These are phyloP conservation scores for Lacerta bilineata DNA, from an alignment of 2,797 vertebrate species.

Conservation along the genomic window DNA sequence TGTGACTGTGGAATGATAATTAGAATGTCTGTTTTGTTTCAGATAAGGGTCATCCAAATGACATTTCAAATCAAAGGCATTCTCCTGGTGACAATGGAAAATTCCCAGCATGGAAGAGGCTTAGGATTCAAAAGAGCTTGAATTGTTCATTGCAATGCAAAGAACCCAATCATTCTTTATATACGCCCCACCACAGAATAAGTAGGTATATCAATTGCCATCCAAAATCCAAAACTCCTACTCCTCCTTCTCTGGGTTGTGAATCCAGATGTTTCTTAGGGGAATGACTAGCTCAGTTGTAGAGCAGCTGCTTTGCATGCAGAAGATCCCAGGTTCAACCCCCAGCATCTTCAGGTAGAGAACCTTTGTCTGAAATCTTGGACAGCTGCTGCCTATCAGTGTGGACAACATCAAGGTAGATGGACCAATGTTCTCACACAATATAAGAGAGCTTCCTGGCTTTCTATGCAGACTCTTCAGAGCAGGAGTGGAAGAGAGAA, in stretches of 20 bases:
- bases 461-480: too few species aligned
- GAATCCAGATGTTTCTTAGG: neutral
- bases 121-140: neutral
- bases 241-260: neutral
- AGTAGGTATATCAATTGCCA: too few species aligned
- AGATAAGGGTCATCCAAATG: slow-evolving; percentile 28
- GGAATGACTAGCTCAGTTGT: too few species aligned
- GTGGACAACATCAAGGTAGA: too few species aligned
- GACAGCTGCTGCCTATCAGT: too few species aligned
- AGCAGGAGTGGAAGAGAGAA: neutral
- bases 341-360: too few species aligned
- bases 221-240: neutral
- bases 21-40: slow-evolving; percentile 42
- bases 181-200: neutral
- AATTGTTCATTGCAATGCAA: neutral
- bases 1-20: slow-evolving; percentile 38
- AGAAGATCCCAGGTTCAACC: too few species aligned
- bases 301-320: too few species aligned
- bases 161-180: neutral
- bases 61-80: slow-evolving; percentile 25
- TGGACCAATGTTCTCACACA: too few species aligned
- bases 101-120: slow-evolving; percentile 3
- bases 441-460: too few species aligned
- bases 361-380: too few species aligned
- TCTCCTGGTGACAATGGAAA: slow-evolving; percentile 18